A percentile compares a stretch with the other conserved stretches of the same genome.
These are phyloP conservation scores for Vollenhovia emeryi DNA, from an alignment of 1,140 invertebrate genomes.

Conservation along the genomic window DNA sequence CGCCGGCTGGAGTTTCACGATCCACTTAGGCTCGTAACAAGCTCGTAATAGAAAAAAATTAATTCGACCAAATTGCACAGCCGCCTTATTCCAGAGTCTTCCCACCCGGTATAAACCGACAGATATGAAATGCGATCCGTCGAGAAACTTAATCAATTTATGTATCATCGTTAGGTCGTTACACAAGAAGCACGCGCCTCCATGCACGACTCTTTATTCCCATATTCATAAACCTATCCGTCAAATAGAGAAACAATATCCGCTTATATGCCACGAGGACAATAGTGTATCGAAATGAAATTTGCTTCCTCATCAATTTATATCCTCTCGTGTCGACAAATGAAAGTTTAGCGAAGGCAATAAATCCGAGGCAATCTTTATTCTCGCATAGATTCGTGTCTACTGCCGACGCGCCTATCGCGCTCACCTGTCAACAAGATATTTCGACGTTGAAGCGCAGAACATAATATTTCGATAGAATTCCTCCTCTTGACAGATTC, in stretches of 20 bases:
- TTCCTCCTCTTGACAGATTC: neutral
- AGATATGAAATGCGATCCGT: neutral
- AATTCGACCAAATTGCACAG: slow-evolving; percentile 14
- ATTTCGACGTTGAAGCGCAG: slow-evolving; percentile 2
- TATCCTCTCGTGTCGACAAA: neutral
- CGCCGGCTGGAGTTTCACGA: slow-evolving; percentile 37
- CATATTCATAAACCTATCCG: neutral
- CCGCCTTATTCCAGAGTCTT: neutral
- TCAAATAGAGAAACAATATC: neutral
- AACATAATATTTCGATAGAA: slow-evolving; percentile 16
- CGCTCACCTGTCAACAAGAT: neutral
- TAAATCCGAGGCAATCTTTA: slow-evolving; percentile 26
- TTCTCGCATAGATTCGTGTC: slow-evolving; percentile 5
- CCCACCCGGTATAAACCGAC: neutral
- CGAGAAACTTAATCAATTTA: neutral
- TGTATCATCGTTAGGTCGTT: neutral
- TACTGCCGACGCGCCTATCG: neutral
- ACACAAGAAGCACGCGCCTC: neutral
- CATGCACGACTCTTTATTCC: neutral
- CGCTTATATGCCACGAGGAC: neutral
- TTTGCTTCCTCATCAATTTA: slow-evolving; percentile 8
- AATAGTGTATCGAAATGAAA: neutral
- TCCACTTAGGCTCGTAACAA: slow-evolving; percentile 42
- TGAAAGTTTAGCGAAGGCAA: slow-evolving; percentile 15
- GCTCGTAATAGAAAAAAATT: slow-evolving; percentile 42